Conservation (phyloP, 2,888 invertebrate species). For the Lagria hirta region DNA sequence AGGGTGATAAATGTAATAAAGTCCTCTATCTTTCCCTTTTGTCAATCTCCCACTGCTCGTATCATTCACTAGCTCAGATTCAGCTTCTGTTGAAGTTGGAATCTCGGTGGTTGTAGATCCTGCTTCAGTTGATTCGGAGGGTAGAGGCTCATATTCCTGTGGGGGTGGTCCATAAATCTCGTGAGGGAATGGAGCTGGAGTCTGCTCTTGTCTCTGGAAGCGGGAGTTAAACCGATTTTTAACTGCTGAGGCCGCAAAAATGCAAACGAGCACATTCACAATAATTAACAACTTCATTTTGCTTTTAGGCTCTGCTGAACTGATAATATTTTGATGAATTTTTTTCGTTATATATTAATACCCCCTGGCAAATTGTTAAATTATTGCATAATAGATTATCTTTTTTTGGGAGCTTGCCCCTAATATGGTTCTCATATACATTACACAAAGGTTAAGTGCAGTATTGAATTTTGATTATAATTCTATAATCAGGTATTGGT, state of each 20-base stretch:
- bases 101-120: slow-evolving; percentile 27
- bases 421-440: too few relatives aligned
- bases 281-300: slow-evolving; percentile 13
- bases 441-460: too few relatives aligned
- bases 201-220: slow-evolving; percentile 16
- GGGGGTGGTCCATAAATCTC: slow-evolving; percentile 47
- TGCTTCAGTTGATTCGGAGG: slow-evolving; percentile 18
- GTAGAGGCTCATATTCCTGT: slow-evolving; percentile 38
- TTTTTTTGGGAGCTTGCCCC: too few relatives aligned
- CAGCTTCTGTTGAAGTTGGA: slow-evolving; percentile 23
- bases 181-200: too few relatives aligned
- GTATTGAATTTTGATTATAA: too few relatives aligned
- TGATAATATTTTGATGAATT: too few relatives aligned
- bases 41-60: slow-evolving; percentile 27
- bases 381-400: too few relatives aligned
- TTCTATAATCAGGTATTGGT: too few relatives aligned
- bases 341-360: too few relatives aligned
- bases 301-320: neutral
- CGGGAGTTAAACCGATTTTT: slow-evolving; percentile 17
- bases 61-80: slow-evolving; percentile 13
- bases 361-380: too few relatives aligned
- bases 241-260: slow-evolving; percentile 15
- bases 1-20: slow-evolving; percentile 66
- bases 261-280: slow-evolving; percentile 8
- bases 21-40: slow-evolving; percentile 52